Evolutionary conservation across 2,888 invertebrate genomes (phyloP), one percentile per base, ranked within the genome.

Genomic region (Heliothis peltigera): DNA sequence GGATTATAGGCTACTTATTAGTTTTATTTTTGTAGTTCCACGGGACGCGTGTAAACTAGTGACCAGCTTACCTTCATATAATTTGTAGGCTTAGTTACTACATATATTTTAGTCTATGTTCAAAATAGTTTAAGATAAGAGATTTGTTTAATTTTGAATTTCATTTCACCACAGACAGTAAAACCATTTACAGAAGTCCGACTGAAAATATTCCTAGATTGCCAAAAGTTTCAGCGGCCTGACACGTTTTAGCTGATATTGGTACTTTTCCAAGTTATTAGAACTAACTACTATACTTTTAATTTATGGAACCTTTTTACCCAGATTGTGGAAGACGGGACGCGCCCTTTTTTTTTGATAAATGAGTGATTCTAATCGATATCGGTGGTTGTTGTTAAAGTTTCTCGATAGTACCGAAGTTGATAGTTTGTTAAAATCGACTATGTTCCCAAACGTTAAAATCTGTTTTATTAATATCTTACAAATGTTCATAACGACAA

Each of bases 201-300:
- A 47, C 51, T 64, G 35, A 64, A 64, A 57, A 74, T 64, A 77
- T 69, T 64, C 65, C 66, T 53, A 66, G 54, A 74, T 63, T 69
- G 66, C 64, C 68, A 74, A 70, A 69, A 71, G 60, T 71, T 70
- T 46, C 35, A 17, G 48, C 51, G 18, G 55, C 61, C 28, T 64
- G 28, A 64, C 54, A 79, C 46, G 67, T 59, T 73, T 67, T 58
- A 28, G 48, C 57, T 46, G 48, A 59, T 70, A 58, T 79, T 79
- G 74, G 70, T 79, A 65, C 70, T 52, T 59, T 63, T 77, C 70
- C 74, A 77, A 79, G 64, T 77, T 61, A 70, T 64, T 60, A 64
- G 65, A 69, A 78, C 47, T 64, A 69, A 78, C 47, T 64, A 68
- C 56, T 49, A 53, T 64, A 49, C 48, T 63, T 54, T 39, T 58